phyloP scores from a whole-genome alignment of 1,140 invertebrate species.

The Archivesica marissinica region DNA sequence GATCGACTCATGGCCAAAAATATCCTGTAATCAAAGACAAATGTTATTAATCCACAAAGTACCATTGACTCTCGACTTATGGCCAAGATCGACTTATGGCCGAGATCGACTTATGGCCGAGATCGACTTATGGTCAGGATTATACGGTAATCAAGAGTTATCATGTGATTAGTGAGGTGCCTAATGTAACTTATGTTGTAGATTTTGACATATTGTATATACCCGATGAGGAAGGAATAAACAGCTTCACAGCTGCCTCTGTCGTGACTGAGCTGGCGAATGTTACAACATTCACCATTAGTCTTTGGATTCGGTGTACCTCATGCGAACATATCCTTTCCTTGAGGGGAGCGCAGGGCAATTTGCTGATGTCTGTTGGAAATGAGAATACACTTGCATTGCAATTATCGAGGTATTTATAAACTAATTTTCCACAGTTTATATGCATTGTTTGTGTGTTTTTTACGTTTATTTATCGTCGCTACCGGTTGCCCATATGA shows the following conservation, averaged over 20 bases:
- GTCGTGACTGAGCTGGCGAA: not conserved
- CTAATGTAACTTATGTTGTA: not conserved
- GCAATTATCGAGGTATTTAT: not conserved
- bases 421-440: too few species aligned
- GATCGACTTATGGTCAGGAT: not conserved
- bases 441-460: too few species aligned
- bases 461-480: too few species aligned
- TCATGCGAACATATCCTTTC: not conserved
- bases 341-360: not conserved
- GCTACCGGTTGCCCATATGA: too few species aligned
- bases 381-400: not conserved
- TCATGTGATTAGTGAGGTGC: not conserved
- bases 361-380: not conserved
- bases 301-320: not conserved
- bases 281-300: not conserved
- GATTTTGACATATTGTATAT: not conserved
- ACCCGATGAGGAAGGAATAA: not conserved
- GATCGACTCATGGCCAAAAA: too few species aligned
- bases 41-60: too few species aligned
- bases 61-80: too few species aligned
- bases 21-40: too few species aligned
- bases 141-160: not conserved
- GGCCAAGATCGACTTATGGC: too few species aligned
- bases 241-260: not conserved
- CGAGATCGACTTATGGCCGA: too few species aligned